Conservation (phyloP, 2,888 invertebrate species). For the Pedicia rivosa region DNA sequence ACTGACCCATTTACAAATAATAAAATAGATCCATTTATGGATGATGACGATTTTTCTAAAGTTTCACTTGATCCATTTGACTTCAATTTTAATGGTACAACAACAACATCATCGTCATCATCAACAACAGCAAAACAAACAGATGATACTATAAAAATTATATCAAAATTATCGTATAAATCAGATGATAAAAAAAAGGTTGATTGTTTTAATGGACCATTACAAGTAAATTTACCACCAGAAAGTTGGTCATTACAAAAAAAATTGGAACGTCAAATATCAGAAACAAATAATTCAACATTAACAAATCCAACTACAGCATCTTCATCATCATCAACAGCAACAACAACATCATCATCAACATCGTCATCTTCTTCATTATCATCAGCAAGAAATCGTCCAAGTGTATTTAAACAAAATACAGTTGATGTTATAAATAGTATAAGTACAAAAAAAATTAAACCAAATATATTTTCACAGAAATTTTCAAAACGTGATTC, state of each 20-base stretch:
- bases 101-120: conserved; percentile 20
- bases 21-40: conserved; percentile 46
- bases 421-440: conserved; percentile 33
- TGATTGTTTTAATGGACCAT: conserved; percentile 47
- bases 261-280: conserved; percentile 2
- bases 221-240: conserved; percentile 52
- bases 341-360: conserved; percentile 2
- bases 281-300: conserved; percentile 3
- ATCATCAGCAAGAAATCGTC: conserved; percentile 16
- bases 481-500: conserved; percentile 30
- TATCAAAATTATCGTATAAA: conserved; percentile 17
- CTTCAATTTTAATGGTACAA: conserved; percentile 19
- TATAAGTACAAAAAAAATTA: conserved; percentile 30
- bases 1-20: not conserved
- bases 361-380: conserved; percentile 13
- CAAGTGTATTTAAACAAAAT: conserved; percentile 25
- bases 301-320: conserved; percentile 13
- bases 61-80: conserved; percentile 26
- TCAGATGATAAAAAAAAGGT: conserved; percentile 25
- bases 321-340: conserved; percentile 11
- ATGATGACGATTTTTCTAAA: conserved; percentile 29
- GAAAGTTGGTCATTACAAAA: conserved; percentile 34
- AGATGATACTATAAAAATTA: not conserved
- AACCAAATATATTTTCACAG: conserved; percentile 29
- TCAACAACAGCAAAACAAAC: conserved; percentile 21